Evolutionary conservation across 2,113 vertebrate species (phyloP).

Genomic region (Maccullochella peelii): DNA sequence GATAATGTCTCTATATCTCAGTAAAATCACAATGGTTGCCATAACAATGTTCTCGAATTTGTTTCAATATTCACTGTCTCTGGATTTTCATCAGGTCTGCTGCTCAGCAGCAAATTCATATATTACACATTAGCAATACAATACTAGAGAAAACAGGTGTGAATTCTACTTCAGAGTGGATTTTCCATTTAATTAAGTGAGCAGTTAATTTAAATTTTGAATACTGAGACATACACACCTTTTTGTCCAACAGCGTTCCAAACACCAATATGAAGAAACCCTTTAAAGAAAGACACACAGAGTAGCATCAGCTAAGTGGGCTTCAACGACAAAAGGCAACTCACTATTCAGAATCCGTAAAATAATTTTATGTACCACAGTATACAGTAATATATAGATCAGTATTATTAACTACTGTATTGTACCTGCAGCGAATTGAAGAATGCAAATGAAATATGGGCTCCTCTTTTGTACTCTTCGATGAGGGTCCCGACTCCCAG

Average conservation of each 20-base stretch:
- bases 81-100: background rate
- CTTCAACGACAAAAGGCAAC: background rate
- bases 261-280: constrained; percentile 88
- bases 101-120: background rate
- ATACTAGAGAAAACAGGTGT: background rate
- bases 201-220: background rate
- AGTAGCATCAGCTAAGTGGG: background rate
- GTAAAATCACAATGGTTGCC: background rate
- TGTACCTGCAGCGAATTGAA: constrained; percentile 91
- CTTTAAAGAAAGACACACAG: constrained; percentile 63
- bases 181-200: background rate
- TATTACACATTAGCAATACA: background rate
- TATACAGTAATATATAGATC: background rate
- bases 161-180: background rate
- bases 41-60: background rate
- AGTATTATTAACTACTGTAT: background rate
- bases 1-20: background rate
- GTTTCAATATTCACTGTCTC: no score
- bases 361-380: background rate
- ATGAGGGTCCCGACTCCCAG: constrained; percentile 70
- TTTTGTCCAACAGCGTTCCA: constrained; percentile 85
- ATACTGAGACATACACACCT: constrained; percentile 71
- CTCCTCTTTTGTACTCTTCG: constrained; percentile 9
- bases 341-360: background rate
- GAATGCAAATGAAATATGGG: constrained; percentile 84